A percentile compares a stretch with the other conserved stretches of the same genome.
These are phyloP conservation scores for Elgaria multicarinata DNA, from an alignment of 2,113 vertebrate species.

Conservation along the genomic window DNA sequence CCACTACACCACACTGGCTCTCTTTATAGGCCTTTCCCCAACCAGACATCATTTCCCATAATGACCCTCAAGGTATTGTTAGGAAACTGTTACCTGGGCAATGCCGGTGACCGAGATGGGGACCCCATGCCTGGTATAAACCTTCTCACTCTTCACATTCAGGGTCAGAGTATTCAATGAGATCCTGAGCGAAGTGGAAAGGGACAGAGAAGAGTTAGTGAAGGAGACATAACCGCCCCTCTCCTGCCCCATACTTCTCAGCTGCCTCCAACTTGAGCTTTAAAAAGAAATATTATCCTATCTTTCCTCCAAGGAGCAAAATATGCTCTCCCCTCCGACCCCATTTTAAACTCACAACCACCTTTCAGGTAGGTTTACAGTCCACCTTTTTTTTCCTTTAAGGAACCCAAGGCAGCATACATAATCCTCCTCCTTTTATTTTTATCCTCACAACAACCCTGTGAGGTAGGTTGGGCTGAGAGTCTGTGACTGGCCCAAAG, in stretches of 20 bases:
- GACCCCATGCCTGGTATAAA: slow-evolving; percentile 93
- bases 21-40: background rate
- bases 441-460: too few species aligned
- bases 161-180: slow-evolving; percentile 92
- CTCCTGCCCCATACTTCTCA: background rate
- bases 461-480: too few species aligned
- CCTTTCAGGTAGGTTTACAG: background rate
- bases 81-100: slow-evolving; percentile 83
- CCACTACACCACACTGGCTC: too few species aligned
- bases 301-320: too few species aligned
- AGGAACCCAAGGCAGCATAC: too few species aligned
- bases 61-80: background rate
- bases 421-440: too few species aligned
- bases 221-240: background rate
- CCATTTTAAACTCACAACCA: background rate
- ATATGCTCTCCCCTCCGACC: background rate
- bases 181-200: slow-evolving; percentile 78
- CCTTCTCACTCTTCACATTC: slow-evolving; percentile 95
- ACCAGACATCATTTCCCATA: background rate
- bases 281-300: background rate
- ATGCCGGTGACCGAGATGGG: slow-evolving; percentile 96
- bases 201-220: background rate
- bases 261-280: background rate
- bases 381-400: too few species aligned
- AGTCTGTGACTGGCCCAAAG: too few species aligned